phyloP scores from a whole-genome alignment of 2,888 invertebrate species.

The Phorcus lineatus region DNA sequence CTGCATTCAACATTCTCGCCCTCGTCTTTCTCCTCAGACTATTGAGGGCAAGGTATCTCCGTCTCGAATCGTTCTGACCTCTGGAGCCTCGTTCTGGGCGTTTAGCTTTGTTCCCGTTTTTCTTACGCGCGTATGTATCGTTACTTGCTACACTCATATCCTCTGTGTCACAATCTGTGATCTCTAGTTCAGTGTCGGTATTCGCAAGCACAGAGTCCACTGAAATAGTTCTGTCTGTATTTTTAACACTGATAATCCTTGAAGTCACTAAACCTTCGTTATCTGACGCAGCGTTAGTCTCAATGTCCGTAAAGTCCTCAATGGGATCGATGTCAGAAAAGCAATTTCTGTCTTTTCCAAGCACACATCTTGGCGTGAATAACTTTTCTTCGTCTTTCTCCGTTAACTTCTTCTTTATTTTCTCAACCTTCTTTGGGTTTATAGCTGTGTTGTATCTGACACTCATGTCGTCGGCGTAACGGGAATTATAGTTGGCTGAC shows the following conservation, averaged over 20 bases:
- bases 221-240: slow-evolving; percentile 30
- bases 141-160: slow-evolving; percentile 17
- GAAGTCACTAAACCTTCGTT: slow-evolving; percentile 33
- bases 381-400: slow-evolving; percentile 32
- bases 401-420: slow-evolving; percentile 20
- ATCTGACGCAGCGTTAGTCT: slow-evolving; percentile 40
- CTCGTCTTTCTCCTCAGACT: slow-evolving; percentile 41
- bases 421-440: background rate
- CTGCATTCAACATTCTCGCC: background rate
- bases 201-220: slow-evolving; percentile 27
- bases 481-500: background rate
- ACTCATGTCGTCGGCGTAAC: slow-evolving; percentile 4
- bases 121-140: background rate
- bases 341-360: slow-evolving; percentile 34
- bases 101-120: background rate
- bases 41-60: slow-evolving; percentile 42
- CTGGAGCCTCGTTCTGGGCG: slow-evolving; percentile 2
- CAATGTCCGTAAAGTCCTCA: slow-evolving; percentile 32
- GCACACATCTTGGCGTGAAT: slow-evolving; percentile 32
- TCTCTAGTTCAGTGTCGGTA: slow-evolving; percentile 37
- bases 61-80: slow-evolving; percentile 35
- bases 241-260: slow-evolving; percentile 37
- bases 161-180: slow-evolving; percentile 39
- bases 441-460: background rate
- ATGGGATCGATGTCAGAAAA: slow-evolving; percentile 36